Conservation (phyloP, 2,113 vertebrate genomes). For the Irena cyanogastra region DNA sequence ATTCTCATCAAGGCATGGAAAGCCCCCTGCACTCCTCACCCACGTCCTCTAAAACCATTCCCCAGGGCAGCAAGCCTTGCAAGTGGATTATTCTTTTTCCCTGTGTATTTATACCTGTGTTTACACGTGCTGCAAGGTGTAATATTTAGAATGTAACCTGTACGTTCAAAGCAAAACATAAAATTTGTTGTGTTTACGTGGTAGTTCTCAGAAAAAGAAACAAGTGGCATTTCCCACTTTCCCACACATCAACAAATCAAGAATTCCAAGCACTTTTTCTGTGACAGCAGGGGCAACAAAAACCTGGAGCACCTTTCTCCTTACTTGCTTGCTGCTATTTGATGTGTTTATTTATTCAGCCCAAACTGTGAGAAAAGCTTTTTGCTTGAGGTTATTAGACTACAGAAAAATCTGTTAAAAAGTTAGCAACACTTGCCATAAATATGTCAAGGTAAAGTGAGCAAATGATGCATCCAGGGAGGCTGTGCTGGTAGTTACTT, state of each 20-base stretch:
- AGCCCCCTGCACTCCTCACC: neutral
- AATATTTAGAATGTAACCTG: neutral
- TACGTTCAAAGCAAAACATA: neutral
- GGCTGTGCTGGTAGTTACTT: neutral
- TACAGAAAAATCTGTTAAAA: neutral
- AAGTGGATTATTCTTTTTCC: fast-evolving
- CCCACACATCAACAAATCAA: neutral
- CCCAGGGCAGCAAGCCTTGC: neutral
- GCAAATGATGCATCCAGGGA: neutral
- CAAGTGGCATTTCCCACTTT: neutral
- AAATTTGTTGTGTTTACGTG: neutral
- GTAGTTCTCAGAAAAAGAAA: neutral
- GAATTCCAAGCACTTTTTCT: neutral
- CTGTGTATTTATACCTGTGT: neutral
- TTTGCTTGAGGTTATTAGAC: neutral
- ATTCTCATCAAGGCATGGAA: fast-evolving
- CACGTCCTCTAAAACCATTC: neutral
- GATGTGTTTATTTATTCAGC: neutral
- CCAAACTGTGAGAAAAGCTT: neutral
- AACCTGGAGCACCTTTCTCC: neutral
- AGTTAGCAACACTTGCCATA: neutral
- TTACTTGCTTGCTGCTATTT: neutral
- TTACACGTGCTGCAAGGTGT: fast-evolving
- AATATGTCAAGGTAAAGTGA: neutral
- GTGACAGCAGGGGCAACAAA: neutral